phyloP scores from a whole-genome alignment of 2,113 vertebrate species.

The Mellivora capensis region DNA sequence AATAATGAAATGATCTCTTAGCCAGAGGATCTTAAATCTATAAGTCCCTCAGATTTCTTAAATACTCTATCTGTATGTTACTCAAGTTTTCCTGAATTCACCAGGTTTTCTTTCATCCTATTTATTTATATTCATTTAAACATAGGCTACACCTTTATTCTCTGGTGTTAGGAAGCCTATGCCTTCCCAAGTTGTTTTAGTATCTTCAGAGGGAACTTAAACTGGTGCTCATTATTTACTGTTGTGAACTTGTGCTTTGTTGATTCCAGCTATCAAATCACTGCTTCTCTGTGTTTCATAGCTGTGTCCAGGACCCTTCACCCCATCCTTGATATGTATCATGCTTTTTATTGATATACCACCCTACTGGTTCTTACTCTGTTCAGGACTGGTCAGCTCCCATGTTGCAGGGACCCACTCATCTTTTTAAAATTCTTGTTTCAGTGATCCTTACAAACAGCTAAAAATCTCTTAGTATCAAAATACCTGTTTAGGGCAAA shows the following conservation, averaged over 20 bases:
- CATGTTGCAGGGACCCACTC: neutral
- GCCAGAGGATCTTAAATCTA: neutral
- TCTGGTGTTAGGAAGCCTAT: neutral
- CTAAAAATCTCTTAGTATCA: neutral
- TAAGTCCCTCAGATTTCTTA: neutral
- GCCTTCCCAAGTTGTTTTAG: neutral
- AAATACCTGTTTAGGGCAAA: neutral
- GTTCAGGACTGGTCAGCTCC: neutral
- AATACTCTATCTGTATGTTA: neutral
- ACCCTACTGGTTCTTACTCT: neutral
- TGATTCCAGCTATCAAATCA: neutral
- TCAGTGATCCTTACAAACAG: neutral
- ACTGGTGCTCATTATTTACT: neutral
- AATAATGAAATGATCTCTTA: neutral
- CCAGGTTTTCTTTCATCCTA: neutral
- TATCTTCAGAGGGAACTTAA: neutral
- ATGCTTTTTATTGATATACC: neutral
- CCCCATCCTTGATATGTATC: neutral
- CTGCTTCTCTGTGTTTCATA: neutral
- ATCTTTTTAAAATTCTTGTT: neutral
- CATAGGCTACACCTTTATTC: neutral
- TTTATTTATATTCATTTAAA: neutral
- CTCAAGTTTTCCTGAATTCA: neutral
- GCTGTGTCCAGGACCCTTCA: neutral
- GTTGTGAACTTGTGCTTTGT: neutral